Evolutionary conservation across 2,888 invertebrate genomes (phyloP).

Genomic region (Sinelater perroti): DNA sequence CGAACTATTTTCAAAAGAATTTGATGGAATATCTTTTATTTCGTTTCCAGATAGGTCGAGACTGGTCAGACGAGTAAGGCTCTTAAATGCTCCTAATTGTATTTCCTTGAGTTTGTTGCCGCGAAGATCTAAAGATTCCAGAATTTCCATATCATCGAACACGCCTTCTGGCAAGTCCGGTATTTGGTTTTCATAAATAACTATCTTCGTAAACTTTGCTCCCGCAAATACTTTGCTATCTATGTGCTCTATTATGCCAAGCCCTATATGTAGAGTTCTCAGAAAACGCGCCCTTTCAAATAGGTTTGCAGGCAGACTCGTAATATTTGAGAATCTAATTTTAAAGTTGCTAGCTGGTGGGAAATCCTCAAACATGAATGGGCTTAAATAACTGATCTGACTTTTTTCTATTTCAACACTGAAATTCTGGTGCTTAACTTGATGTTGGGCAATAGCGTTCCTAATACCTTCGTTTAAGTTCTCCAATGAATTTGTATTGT

Average conservation of each 20-base stretch:
- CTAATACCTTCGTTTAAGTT: background rate
- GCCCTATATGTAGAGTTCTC: background rate
- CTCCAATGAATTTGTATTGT: background rate
- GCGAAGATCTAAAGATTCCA: conserved; percentile 11
- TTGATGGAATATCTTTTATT: background rate
- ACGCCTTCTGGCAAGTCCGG: background rate
- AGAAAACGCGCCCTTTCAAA: background rate
- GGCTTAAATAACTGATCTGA: conserved; percentile 12
- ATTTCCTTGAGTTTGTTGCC: conserved; percentile 3
- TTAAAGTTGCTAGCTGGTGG: conserved; percentile 4
- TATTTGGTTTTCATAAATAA: conserved; percentile 17
- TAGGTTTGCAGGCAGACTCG: background rate
- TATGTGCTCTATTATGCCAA: conserved; percentile 6
- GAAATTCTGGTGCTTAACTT: background rate
- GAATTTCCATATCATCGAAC: conserved; percentile 2
- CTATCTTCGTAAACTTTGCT: background rate
- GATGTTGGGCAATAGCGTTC: background rate
- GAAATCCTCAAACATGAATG: conserved; percentile 9
- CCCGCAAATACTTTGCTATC: conserved; percentile 16
- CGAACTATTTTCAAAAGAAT: background rate
- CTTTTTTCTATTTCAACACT: conserved; percentile 11
- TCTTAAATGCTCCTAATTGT: conserved; percentile 3
- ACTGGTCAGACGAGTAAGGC: background rate
- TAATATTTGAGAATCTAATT: conserved; percentile 6
- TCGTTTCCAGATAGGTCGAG: conserved; percentile 4